Conservation (phyloP, 2,888 invertebrate genomes). For the Heliothis peltigera region DNA sequence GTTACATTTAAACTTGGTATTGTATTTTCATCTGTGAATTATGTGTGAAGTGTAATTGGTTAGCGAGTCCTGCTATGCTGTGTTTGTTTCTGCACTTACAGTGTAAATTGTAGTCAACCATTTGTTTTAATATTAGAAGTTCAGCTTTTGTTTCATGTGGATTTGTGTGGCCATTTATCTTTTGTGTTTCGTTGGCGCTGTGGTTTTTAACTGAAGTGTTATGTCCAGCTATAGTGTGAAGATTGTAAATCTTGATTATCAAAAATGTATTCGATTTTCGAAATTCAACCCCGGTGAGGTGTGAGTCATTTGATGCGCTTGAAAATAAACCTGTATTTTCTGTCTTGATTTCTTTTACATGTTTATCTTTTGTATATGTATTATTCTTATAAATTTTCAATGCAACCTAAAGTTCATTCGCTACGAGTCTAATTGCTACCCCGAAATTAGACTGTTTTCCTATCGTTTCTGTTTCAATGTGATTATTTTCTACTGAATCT, state of each 20-base stretch:
- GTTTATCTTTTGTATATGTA: too few relatives aligned
- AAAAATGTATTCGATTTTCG: too few relatives aligned
- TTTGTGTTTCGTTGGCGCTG: neutral
- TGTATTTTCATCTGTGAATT: conserved; percentile 56
- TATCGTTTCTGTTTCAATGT: too few relatives aligned
- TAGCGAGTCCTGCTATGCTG: conserved; percentile 27
- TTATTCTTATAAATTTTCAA: too few relatives aligned
- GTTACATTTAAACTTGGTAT: conserved; percentile 45
- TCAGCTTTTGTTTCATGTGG: neutral
- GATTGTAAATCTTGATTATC: neutral
- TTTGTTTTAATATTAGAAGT: conserved; percentile 22
- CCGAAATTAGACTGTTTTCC: too few relatives aligned
- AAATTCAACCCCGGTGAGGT: too few relatives aligned
- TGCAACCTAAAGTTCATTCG: too few relatives aligned
- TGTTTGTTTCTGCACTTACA: conserved; percentile 24
- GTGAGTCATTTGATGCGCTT: too few relatives aligned
- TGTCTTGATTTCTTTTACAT: too few relatives aligned
- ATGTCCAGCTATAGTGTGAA: neutral
- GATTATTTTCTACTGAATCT: too few relatives aligned
- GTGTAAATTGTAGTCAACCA: conserved; percentile 23
- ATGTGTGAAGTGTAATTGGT: conserved; percentile 57
- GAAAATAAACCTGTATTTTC: too few relatives aligned
- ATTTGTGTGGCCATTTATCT: neutral
- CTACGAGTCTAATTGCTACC: too few relatives aligned
- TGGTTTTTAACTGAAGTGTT: neutral